A percentile compares a stretch with the other conserved stretches of the same genome.
These are phyloP conservation scores for Dinomys branickii DNA, from an alignment of 2,113 vertebrate species.

Conservation along the genomic window DNA sequence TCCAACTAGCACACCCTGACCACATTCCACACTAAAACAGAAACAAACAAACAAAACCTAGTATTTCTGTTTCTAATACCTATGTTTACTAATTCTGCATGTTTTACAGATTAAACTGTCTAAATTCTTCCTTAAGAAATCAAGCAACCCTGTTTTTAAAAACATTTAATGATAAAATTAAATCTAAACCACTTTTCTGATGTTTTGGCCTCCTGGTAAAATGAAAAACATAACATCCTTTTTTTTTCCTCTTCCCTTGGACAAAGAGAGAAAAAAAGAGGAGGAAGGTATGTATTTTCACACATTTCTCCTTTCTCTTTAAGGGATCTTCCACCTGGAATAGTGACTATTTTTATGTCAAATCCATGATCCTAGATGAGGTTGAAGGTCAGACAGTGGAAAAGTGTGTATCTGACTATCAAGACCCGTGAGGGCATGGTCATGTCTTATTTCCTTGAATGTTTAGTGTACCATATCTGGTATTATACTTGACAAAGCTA, in stretches of 20 bases:
- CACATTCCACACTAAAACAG: not conserved
- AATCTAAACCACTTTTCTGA: not conserved
- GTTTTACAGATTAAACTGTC: not conserved
- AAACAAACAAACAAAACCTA: not conserved
- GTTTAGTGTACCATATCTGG: not conserved
- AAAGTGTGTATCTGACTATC: not conserved
- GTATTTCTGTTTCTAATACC: not conserved
- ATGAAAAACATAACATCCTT: slow-evolving; percentile 13
- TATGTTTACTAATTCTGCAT: not conserved
- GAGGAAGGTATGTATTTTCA: not conserved
- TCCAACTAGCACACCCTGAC: not conserved
- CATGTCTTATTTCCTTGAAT: slow-evolving; percentile 14
- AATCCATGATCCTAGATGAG: not conserved
- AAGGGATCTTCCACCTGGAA: not conserved
- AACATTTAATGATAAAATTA: not conserved
- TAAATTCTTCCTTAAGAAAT: not conserved
- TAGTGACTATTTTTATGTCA: not conserved
- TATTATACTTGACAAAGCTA: slow-evolving; percentile 41
- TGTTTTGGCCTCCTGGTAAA: not conserved
- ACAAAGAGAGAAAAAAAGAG: not conserved
- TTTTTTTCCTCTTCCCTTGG: slow-evolving; percentile 17
- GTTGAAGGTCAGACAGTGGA: not conserved
- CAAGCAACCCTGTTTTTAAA: not conserved
- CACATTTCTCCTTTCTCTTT: not conserved
- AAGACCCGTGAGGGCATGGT: not conserved